Evolutionary conservation across 1,140 invertebrate species (phyloP).

Genomic region (Drosophila azteca): DNA sequence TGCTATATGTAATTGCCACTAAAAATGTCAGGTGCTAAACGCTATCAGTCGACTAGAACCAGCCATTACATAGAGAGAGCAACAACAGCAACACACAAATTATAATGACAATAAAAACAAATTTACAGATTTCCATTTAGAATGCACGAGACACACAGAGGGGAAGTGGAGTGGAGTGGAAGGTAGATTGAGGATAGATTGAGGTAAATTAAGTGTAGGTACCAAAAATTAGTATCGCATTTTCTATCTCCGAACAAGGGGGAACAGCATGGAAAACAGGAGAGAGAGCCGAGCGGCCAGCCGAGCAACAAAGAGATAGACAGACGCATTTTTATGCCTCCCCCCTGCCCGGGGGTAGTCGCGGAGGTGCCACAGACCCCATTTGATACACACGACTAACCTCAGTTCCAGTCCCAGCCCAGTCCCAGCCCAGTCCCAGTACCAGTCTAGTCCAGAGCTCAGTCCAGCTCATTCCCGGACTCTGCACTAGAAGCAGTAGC

Average conservation of each 20-base stretch:
- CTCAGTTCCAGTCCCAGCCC: slow-evolving; percentile 36
- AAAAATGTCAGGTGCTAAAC: slow-evolving; percentile 82
- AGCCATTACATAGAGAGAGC: slow-evolving; percentile 37
- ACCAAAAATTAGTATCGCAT: slow-evolving; percentile 77
- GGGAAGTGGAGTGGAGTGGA: background rate
- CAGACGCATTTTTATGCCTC: slow-evolving; percentile 71
- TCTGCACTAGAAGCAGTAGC: background rate
- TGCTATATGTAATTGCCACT: slow-evolving; percentile 73
- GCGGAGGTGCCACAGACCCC: slow-evolving; percentile 74
- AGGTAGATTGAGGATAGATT: background rate
- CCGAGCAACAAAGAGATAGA: slow-evolving; percentile 34
- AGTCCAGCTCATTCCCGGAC: slow-evolving; percentile 14
- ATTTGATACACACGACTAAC: slow-evolving; percentile 81
- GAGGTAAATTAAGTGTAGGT: slow-evolving; percentile 71
- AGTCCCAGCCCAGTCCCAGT: background rate
- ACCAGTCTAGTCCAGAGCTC: slow-evolving; percentile 11
- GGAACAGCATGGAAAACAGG: slow-evolving; percentile 7
- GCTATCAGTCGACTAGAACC: slow-evolving; percentile 80
- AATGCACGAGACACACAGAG: slow-evolving; percentile 31
- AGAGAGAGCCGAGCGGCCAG: slow-evolving; percentile 4
- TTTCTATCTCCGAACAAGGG: slow-evolving; percentile 55
- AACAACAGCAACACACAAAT: slow-evolving; percentile 53
- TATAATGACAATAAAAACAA: slow-evolving; percentile 81
- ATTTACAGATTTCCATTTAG: slow-evolving; percentile 80
- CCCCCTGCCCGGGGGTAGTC: slow-evolving; percentile 7